Base-by-base conservation (phyloP, 2,888 invertebrate species). In the Trichogramma dendrolimi region DNA sequence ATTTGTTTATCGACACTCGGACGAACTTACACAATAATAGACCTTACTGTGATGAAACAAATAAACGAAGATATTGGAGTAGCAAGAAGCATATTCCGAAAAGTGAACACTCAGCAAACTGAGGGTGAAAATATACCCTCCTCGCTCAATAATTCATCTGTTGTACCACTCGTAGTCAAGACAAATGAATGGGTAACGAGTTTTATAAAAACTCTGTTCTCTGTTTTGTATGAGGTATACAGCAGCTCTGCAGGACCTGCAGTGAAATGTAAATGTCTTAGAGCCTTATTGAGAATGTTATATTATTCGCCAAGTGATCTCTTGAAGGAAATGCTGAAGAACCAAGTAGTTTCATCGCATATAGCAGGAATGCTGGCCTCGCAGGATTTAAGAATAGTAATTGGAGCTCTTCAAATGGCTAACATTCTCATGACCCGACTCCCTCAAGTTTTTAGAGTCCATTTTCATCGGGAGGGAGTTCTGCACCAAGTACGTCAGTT, bases 321-420 rank as follows among this genome's bases (percentile, higher is more conserved):
- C 42, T 50, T 55, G 4, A 14, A 81, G 80, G 82, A 82, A 66
- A 82, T 84, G 61, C 76, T 88, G 62, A 87, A 86, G 71, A 86
- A 86, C 73, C 87, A 88, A 78, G 86, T 92, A 68, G 94, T 96
- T 61, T 94, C 94, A 65, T 96, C 96, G 71, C 96, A 98, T 80
- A 94, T 98, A 75, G 97, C 97, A 42, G 96, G 96, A 62, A 98
- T 98, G 96, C 88, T 98, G 87, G 96, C 96, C 1, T 96, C 96
- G 4, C 92, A 90, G 77, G 98, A 98, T 82, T 84, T 98, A 66
- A 88, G 96, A 74, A 96, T 98, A 75, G 95, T 97, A 50, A 96
- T 98, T 55, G 96, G 96, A 58, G 96, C 97, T 49, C 83, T 98
- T 57, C 98, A 99, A 82, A 91, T 99, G 87, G 95, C 96, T 5